Evolutionary conservation across 2,888 invertebrate species (phyloP), one percentile per base, ranked within the genome.

Genomic region (Drosophila eohydei): DNA sequence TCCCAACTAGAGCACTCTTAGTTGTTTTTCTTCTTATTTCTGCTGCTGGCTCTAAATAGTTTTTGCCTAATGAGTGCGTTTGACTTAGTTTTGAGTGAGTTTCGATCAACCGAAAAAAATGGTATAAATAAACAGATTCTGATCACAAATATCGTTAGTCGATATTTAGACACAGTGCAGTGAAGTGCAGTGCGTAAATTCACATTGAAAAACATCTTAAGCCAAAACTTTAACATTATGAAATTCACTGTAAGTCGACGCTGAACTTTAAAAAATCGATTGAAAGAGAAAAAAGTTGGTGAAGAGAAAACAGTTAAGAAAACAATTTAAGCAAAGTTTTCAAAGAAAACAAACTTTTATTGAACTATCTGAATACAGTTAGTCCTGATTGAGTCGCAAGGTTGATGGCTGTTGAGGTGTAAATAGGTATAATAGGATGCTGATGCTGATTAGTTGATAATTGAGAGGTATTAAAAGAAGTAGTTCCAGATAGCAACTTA

Each of bases 41-140:
- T 51, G 30, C 40, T 34, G 38, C 46, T 78, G 79, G 56, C 74
- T 66, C 74, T 66, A 81, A 84, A 82, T 79, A 75, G 60, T 65
- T 80, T 87, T 74, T 71, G 76, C 75, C 87, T 81, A 83, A 84
- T 89, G 80, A 78, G 82, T 79, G 81, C 89, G 76, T 72, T 73
- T 69, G 87, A 77, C 70, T 83, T 83, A 72, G 80, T 72, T 81
- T 83, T 72, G 76, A 80, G 83, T 83, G 84, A 68, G 86, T 80
- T 81, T 74, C 67, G 38, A 54, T 38, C 48, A 64, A 61, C 48
- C 59, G 64, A 36, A 30, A 7, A 28, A 30, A 71, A 73, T 55
- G 11, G 81, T 88, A 88, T 88, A 88, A 88, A 90, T 88, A 88
- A 73, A 72, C 75, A 60, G 58, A 82, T 80, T 85, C 83, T 83